Conservation (phyloP, 2,888 invertebrate genomes). For the Amblyjoppa proteus region DNA sequence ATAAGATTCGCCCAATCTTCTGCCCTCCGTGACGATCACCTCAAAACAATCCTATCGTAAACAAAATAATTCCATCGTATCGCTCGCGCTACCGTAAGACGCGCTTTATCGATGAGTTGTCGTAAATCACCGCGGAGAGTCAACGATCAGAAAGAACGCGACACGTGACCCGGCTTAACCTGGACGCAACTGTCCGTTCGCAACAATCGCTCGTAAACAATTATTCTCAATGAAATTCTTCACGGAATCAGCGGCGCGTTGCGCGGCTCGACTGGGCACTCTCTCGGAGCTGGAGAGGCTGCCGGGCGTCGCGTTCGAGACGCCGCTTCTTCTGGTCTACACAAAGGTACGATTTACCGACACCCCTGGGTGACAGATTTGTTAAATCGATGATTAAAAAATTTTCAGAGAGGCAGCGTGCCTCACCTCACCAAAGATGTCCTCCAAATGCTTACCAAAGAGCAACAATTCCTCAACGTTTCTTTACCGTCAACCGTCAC, state of each 20-base stretch:
- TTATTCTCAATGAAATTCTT: slow-evolving; percentile 89
- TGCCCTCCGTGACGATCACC: neutral
- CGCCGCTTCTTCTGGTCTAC: slow-evolving; percentile 91
- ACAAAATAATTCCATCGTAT: neutral
- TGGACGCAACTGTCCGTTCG: neutral
- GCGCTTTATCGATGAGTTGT: neutral
- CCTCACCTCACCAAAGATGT: slow-evolving; percentile 94
- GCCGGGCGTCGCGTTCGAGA: slow-evolving; percentile 88
- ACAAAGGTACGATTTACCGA: slow-evolving; percentile 87
- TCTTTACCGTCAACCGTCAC: slow-evolving; percentile 90
- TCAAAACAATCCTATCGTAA: neutral
- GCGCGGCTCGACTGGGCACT: slow-evolving; percentile 89
- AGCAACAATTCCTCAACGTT: slow-evolving; percentile 89
- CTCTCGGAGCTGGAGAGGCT: slow-evolving; percentile 87
- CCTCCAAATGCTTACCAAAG: slow-evolving; percentile 88
- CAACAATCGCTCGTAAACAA: slow-evolving; percentile 5
- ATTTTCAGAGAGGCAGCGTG: slow-evolving; percentile 91
- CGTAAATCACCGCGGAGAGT: neutral
- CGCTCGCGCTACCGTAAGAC: neutral
- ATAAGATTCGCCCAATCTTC: too few species aligned
- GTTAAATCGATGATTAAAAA: neutral
- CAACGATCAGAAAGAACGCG: neutral
- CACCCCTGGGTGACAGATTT: neutral
- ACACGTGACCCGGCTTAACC: neutral
- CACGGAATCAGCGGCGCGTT: slow-evolving; percentile 87